A percentile compares a stretch with the other conserved stretches of the same genome.
phyloP scores from a whole-genome alignment of 2,113 vertebrate genomes.

The Chaetodon auriga region DNA sequence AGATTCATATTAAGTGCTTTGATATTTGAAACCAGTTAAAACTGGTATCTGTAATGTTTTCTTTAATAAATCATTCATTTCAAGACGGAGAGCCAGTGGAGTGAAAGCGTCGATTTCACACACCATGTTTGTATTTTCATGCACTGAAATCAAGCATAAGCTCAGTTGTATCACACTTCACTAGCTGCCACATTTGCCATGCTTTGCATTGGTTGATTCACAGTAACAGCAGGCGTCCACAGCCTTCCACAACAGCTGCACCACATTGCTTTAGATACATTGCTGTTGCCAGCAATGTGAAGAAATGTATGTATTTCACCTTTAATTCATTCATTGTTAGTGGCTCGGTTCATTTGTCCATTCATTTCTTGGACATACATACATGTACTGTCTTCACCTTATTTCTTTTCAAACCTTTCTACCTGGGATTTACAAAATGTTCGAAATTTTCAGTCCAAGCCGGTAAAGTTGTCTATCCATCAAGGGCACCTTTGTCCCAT shows the following conservation, averaged over 20 bases:
- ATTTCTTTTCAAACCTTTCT: neutral
- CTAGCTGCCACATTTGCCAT: slow-evolving; percentile 55
- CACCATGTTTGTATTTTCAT: slow-evolving; percentile 72
- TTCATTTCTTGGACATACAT: slow-evolving; percentile 45
- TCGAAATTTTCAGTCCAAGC: slow-evolving; percentile 28
- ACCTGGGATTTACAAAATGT: slow-evolving; percentile 1
- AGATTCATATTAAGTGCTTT: slow-evolving; percentile 45
- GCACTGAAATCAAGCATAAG: slow-evolving; percentile 60
- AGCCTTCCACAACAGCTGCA: slow-evolving; percentile 9
- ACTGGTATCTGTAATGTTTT: slow-evolving; percentile 45
- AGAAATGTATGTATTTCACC: slow-evolving; percentile 35
- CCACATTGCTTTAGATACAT: neutral
- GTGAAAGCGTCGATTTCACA: slow-evolving; percentile 71
- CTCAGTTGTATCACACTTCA: slow-evolving; percentile 47
- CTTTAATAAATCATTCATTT: slow-evolving; percentile 64
- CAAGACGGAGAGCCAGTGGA: slow-evolving; percentile 52
- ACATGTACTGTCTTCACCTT: slow-evolving; percentile 1
- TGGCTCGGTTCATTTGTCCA: slow-evolving; percentile 21
- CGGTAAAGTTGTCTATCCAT: slow-evolving; percentile 51
- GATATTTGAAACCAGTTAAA: slow-evolving; percentile 52
- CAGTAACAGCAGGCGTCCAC: slow-evolving; percentile 40
- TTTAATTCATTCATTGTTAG: slow-evolving; percentile 31
- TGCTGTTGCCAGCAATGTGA: neutral
- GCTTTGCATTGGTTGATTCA: slow-evolving; percentile 50
- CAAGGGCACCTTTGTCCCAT: slow-evolving; percentile 68